phyloP scores from a whole-genome alignment of 2,888 invertebrate genomes.

The Myopa tessellatipennis region DNA sequence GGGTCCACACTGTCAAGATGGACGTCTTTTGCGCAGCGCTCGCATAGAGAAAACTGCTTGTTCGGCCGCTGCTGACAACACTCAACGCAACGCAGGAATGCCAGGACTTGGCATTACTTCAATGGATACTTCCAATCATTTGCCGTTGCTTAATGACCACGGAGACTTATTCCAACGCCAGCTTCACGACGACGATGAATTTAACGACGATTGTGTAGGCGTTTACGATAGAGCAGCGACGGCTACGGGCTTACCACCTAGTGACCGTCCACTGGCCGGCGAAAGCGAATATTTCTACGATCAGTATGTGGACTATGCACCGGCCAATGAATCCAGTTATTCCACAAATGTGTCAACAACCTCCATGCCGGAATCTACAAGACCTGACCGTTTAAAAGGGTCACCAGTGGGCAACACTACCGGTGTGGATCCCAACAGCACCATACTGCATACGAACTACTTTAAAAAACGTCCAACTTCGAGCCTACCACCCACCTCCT shows the following conservation, averaged over 20 bases:
- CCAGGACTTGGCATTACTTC: conserved; percentile 38
- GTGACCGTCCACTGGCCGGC: conserved; percentile 75
- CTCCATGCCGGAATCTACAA: conserved; percentile 35
- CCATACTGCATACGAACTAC: conserved; percentile 66
- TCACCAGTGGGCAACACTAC: conserved; percentile 70
- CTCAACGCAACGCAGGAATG: conserved; percentile 50
- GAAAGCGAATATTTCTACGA: conserved; percentile 87
- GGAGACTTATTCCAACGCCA: conserved; percentile 75
- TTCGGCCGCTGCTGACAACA: conserved; percentile 59
- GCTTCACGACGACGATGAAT: conserved; percentile 70
- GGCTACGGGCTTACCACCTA: conserved; percentile 51
- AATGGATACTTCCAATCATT: conserved; percentile 63
- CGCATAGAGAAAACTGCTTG: conserved; percentile 80
- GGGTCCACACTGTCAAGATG: conserved; percentile 84
- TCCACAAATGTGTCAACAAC: conserved; percentile 41
- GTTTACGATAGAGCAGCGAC: conserved; percentile 66
- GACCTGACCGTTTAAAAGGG: conserved; percentile 49
- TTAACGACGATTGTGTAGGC: conserved; percentile 68
- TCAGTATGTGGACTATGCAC: conserved; percentile 83
- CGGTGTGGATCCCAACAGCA: conserved; percentile 70
- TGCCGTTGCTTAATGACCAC: conserved; percentile 75
- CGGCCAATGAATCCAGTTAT: conserved; percentile 57
- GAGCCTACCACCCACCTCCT: conserved; percentile 51
- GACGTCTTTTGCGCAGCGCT: conserved; percentile 79
- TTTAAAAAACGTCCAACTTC: conserved; percentile 59